Conservation (phyloP, 1,140 invertebrate species). For the Grapholita molesta region DNA sequence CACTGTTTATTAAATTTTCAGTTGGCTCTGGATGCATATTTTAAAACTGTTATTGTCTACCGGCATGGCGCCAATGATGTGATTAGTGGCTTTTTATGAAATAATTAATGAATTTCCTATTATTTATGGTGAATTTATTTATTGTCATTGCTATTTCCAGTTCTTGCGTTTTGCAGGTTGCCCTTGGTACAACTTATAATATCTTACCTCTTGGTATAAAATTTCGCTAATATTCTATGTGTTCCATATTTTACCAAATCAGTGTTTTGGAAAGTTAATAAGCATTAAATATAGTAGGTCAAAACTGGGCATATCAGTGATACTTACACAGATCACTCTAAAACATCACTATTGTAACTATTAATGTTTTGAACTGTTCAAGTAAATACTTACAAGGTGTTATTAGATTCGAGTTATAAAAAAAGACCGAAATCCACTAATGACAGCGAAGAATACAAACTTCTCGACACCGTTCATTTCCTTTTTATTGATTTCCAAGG, state of each 20-base stretch:
- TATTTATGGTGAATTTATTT: too few relatives aligned
- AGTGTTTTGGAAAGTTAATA: too few relatives aligned
- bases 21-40: constrained; percentile 62
- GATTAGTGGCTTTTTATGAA: constrained; percentile 18
- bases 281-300: too few relatives aligned
- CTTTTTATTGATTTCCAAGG: constrained; percentile 56
- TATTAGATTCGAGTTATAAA: not conserved
- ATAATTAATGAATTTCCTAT: too few relatives aligned
- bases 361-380: not conserved
- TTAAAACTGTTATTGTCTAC: constrained; percentile 53
- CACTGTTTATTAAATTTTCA: constrained; percentile 72
- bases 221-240: too few relatives aligned
- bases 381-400: not conserved
- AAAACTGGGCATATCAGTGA: too few relatives aligned
- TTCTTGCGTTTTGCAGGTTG: too few relatives aligned
- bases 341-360: not conserved
- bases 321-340: too few relatives aligned
- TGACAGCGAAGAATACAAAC: not conserved
- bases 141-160: too few relatives aligned
- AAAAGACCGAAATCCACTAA: not conserved
- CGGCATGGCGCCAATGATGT: not conserved
- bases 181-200: too few relatives aligned
- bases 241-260: too few relatives aligned
- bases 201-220: too few relatives aligned
- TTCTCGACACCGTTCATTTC: constrained; percentile 45